phyloP scores from a whole-genome alignment of 2,888 invertebrate genomes.

The Sarcophaga caerulescens region DNA sequence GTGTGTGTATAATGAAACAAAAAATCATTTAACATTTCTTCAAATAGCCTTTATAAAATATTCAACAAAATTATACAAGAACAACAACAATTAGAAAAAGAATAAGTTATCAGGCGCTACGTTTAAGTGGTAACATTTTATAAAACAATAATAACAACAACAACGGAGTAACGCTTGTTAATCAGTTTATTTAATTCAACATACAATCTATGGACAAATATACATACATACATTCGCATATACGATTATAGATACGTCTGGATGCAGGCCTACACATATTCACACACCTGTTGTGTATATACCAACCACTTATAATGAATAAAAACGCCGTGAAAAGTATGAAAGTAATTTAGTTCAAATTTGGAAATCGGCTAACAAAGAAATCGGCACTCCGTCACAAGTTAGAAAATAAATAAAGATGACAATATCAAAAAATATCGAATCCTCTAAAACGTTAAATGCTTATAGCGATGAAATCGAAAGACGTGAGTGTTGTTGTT shows the following conservation, averaged over 20 bases:
- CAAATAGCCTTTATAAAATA: neutral
- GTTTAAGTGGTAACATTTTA: neutral
- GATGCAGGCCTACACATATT: neutral
- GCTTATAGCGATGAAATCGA: constrained; percentile 19
- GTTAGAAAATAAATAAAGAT: constrained; percentile 6
- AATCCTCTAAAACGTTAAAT: neutral
- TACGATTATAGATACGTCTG: neutral
- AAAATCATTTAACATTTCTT: no score
- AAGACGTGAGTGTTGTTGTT: constrained; percentile 53
- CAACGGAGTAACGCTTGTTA: constrained; percentile 32
- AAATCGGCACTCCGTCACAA: neutral
- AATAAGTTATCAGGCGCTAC: neutral
- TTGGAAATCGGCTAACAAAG: constrained; percentile 8
- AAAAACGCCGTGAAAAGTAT: constrained; percentile 29
- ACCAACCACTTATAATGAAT: constrained; percentile 10
- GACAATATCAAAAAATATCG: constrained; percentile 12
- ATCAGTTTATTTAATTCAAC: constrained; percentile 30
- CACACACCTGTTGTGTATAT: neutral
- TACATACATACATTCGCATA: neutral
- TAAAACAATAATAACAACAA: constrained; percentile 3
- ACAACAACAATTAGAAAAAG: neutral
- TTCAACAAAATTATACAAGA: no score
- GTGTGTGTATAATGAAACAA: neutral
- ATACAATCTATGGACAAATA: neutral
- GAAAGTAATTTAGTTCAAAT: constrained; percentile 46